Conservation (phyloP, 2,888 invertebrate species). For the Dolichomitus sp. region DNA sequence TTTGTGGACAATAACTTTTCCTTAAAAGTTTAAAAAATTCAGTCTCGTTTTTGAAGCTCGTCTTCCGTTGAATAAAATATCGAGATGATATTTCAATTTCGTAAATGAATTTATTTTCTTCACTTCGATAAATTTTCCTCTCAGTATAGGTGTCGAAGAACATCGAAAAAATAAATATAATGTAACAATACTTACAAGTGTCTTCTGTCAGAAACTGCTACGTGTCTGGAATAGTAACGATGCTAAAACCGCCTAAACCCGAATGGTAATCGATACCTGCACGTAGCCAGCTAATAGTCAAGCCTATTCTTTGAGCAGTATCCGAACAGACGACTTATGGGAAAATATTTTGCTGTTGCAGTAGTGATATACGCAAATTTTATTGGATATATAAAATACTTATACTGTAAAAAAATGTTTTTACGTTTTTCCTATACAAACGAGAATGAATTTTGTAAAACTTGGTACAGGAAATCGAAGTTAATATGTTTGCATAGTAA, state of each 20-base stretch:
- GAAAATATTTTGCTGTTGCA: not conserved
- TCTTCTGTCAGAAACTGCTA: not conserved
- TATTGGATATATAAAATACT: not conserved
- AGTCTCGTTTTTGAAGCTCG: too few relatives aligned
- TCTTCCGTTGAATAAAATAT: too few relatives aligned
- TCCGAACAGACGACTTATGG: not conserved
- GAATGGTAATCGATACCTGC: slow-evolving; percentile 4
- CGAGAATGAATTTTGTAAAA: too few relatives aligned
- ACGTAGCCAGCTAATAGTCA: not conserved
- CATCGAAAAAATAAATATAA: not conserved
- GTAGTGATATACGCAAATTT: not conserved
- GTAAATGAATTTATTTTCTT: too few relatives aligned
- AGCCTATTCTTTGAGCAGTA: not conserved
- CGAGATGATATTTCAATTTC: too few relatives aligned
- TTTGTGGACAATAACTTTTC: too few relatives aligned
- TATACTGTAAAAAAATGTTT: too few relatives aligned
- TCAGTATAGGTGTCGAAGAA: too few relatives aligned
- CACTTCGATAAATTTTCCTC: not conserved
- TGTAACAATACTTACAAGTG: slow-evolving; percentile 14
- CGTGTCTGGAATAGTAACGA: not conserved
- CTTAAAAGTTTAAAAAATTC: too few relatives aligned
- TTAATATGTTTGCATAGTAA: too few relatives aligned
- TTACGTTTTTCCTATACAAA: too few relatives aligned
- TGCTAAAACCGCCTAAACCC: not conserved
- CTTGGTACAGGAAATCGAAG: too few relatives aligned